A percentile compares a stretch with the other conserved stretches of the same genome.
These are phyloP conservation scores for Drosophila subsilvestris DNA, from an alignment of 2,888 invertebrate species.

Conservation along the genomic window DNA sequence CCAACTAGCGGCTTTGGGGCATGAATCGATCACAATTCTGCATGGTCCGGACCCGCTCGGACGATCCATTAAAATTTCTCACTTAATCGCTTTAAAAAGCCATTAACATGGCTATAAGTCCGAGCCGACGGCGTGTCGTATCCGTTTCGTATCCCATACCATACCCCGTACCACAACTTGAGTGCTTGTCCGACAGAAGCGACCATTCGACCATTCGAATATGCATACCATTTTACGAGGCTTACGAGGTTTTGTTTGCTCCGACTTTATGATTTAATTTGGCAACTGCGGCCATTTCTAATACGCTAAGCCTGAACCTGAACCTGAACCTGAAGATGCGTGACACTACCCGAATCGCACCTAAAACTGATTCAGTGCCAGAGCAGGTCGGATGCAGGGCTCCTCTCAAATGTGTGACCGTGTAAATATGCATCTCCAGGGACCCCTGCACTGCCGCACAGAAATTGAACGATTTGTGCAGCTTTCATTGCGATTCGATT, in stretches of 20 bases:
- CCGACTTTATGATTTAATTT: slow-evolving; percentile 48
- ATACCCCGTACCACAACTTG: not conserved
- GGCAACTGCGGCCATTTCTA: slow-evolving; percentile 26
- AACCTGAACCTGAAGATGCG: not conserved
- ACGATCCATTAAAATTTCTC: slow-evolving; percentile 45
- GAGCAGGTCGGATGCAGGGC: not conserved
- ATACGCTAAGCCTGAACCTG: not conserved
- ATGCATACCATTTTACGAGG: slow-evolving; percentile 31
- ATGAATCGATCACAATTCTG: slow-evolving; percentile 73
- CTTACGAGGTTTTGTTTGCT: slow-evolving; percentile 11
- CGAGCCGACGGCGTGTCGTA: slow-evolving; percentile 19
- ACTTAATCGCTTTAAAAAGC: slow-evolving; percentile 67
- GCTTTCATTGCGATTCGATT: slow-evolving; percentile 63
- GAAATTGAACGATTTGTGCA: slow-evolving; percentile 61
- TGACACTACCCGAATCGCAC: slow-evolving; percentile 4
- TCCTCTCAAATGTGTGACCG: slow-evolving; percentile 14
- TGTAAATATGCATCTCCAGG: slow-evolving; percentile 44
- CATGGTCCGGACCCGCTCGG: slow-evolving; percentile 1
- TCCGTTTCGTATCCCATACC: not conserved
- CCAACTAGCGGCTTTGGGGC: slow-evolving; percentile 47
- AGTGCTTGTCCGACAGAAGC: not conserved
- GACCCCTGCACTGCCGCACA: slow-evolving; percentile 23
- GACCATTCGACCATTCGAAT: too few species aligned
- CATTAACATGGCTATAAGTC: slow-evolving; percentile 66
- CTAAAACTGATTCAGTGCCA: slow-evolving; percentile 1